Percentiles rank a stretch among this genome's conserved stretches.
These are phyloP conservation scores for Coenonympha glycerion DNA, from an alignment of 2,888 invertebrate genomes.

Conservation along the genomic window DNA sequence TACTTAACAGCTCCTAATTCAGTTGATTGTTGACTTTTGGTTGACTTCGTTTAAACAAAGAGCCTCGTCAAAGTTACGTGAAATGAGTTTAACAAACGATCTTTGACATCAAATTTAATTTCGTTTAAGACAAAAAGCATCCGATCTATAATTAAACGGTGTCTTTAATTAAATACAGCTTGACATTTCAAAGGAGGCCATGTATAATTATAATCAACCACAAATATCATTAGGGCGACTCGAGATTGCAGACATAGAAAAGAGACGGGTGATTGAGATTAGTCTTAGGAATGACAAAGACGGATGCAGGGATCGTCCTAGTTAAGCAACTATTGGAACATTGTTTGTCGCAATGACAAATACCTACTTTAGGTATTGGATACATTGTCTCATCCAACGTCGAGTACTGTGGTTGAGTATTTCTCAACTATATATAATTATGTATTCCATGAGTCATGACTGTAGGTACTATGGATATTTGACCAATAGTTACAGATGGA, in stretches of 20 bases:
- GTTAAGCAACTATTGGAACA: conserved; percentile 8
- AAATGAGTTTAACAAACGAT: conserved; percentile 1
- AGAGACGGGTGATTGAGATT: conserved; percentile 38
- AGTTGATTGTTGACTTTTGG: conserved; percentile 2
- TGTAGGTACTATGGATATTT: too few relatives aligned
- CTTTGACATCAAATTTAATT: conserved; percentile 11
- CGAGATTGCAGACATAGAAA: conserved; percentile 55
- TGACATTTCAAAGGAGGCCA: conserved; percentile 75
- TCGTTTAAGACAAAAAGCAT: conserved; percentile 41
- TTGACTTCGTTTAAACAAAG: conserved; percentile 5
- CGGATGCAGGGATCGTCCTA: conserved; percentile 59
- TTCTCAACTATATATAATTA: too few relatives aligned
- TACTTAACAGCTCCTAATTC: conserved; percentile 2
- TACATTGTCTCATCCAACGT: too few relatives aligned
- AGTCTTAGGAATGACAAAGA: conserved; percentile 51
- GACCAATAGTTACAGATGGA: too few relatives aligned
- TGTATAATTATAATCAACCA: conserved; percentile 72
- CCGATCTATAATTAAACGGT: conserved; percentile 58
- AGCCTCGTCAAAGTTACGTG: not conserved
- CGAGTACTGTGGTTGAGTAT: too few relatives aligned
- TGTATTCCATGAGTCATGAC: too few relatives aligned
- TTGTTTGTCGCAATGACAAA: conserved; percentile 24
- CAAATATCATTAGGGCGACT: conserved; percentile 74
- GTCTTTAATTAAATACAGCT: conserved; percentile 71
- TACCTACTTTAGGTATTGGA: not conserved